Percentiles rank a stretch among this genome's conserved stretches.
phyloP scores from a whole-genome alignment of 2,797 vertebrate genomes.

The Urophycis tenuis region DNA sequence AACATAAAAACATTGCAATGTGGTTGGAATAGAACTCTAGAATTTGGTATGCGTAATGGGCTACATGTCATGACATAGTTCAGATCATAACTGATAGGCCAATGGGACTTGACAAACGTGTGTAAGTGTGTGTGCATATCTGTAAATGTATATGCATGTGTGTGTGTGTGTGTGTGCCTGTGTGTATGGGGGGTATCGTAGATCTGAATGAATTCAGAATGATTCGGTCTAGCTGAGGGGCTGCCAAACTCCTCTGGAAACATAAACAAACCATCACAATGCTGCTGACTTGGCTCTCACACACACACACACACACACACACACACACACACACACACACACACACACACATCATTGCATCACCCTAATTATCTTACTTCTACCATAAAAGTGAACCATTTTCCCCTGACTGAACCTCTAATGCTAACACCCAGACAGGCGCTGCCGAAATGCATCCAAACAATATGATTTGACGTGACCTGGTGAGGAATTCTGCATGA shows the following conservation, averaged over 20 bases:
- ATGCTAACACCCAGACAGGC: constrained; percentile 42
- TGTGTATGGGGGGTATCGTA: neutral
- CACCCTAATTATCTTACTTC: constrained; percentile 51
- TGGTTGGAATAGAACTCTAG: too few relatives aligned
- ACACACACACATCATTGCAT: constrained; percentile 46
- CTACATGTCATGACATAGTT: too few relatives aligned
- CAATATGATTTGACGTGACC: constrained; percentile 50
- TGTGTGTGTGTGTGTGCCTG: neutral
- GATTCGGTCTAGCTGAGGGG: constrained; percentile 11
- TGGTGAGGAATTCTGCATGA: constrained; percentile 34
- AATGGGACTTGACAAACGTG: neutral
- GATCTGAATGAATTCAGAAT: too few relatives aligned
- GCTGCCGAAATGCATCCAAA: constrained; percentile 50
- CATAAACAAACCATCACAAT: constrained; percentile 53
- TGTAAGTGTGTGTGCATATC: constrained; percentile 6
- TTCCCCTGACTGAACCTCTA: constrained; percentile 45
- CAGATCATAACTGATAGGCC: too few relatives aligned
- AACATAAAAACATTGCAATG: too few relatives aligned
- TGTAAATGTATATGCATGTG: neutral
- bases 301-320: too few relatives aligned
- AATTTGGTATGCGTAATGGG: too few relatives aligned
- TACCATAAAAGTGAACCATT: constrained; percentile 51
- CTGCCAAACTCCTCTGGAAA: constrained; percentile 49
- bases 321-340: too few relatives aligned
- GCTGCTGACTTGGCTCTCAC: constrained; percentile 41